Percentiles rank a stretch among this genome's conserved stretches.
Evolutionary conservation across 2,113 vertebrate species (phyloP).

Genomic region (Python bivittatus): DNA sequence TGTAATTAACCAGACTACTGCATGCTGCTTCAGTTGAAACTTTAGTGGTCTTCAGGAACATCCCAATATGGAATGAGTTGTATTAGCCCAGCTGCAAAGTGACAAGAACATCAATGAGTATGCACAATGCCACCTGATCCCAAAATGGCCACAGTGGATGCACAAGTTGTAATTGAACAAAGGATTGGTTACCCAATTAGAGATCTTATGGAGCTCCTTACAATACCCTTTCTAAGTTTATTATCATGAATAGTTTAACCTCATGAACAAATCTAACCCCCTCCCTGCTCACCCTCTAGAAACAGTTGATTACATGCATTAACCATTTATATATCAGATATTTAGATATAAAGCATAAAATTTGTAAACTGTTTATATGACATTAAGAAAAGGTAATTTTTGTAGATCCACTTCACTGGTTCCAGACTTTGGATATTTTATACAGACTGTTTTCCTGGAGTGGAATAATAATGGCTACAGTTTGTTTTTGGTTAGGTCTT

Average conservation of each 20-base stretch:
- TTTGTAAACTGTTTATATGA: background rate
- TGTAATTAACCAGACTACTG: too few species aligned
- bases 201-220: too few species aligned
- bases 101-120: too few species aligned
- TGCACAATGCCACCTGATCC: too few species aligned
- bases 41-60: too few species aligned
- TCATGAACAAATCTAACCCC: background rate
- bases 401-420: background rate
- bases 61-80: too few species aligned
- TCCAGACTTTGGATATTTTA: background rate
- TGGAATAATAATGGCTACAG: background rate
- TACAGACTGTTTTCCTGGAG: background rate
- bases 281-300: background rate
- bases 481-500: background rate
- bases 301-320: background rate
- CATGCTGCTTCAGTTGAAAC: too few species aligned
- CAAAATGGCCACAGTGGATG: too few species aligned
- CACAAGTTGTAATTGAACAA: too few species aligned
- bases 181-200: too few species aligned
- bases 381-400: background rate
- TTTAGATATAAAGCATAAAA: background rate
- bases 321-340: background rate
- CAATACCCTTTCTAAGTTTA: background rate
- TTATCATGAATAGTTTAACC: background rate
- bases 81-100: too few species aligned